These are phyloP conservation scores for Pyrochroa serraticornis DNA, from an alignment of 2,888 invertebrate genomes.

Conservation along the genomic window DNA sequence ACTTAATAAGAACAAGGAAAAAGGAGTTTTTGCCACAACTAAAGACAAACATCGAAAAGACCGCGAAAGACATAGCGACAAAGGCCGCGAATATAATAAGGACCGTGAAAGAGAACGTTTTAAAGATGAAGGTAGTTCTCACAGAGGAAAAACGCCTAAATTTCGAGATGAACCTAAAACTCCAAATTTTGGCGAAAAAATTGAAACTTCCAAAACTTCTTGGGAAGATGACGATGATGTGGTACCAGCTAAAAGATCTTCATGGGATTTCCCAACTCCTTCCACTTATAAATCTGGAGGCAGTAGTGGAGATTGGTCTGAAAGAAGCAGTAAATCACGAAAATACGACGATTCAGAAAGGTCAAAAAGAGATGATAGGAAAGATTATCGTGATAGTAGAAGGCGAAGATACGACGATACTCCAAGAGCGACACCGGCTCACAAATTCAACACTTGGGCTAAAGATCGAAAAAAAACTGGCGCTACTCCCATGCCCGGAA, in stretches of 20 bases:
- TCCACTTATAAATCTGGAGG: conserved; percentile 58
- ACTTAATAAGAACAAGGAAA: conserved; percentile 66
- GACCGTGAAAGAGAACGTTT: conserved; percentile 51
- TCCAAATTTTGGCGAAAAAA: conserved; percentile 70
- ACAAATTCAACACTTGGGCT: conserved; percentile 83
- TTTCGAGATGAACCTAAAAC: conserved; percentile 88
- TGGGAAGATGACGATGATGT: conserved; percentile 82
- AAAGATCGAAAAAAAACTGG: conserved; percentile 70
- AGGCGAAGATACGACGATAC: conserved; percentile 64
- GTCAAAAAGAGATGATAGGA: conserved; percentile 57
- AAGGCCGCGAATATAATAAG: conserved; percentile 42
- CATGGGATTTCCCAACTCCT: conserved; percentile 95
- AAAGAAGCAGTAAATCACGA: conserved; percentile 43
- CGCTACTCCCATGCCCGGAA: conserved; percentile 65
- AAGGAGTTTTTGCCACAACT: conserved; percentile 75
- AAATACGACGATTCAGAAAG: conserved; percentile 43
- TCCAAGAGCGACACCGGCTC: conserved; percentile 84
- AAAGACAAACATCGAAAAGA: conserved; percentile 55
- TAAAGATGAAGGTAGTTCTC: conserved; percentile 36
- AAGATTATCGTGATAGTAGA: conserved; percentile 31
- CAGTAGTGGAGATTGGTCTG: conserved; percentile 50
- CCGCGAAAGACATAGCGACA: conserved; percentile 36
- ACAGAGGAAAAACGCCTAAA: conserved; percentile 59
- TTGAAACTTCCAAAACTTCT: conserved; percentile 71
- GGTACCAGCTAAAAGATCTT: conserved; percentile 70